Conservation (phyloP, 2,113 vertebrate species). For the Rhabdornis inornatus region DNA sequence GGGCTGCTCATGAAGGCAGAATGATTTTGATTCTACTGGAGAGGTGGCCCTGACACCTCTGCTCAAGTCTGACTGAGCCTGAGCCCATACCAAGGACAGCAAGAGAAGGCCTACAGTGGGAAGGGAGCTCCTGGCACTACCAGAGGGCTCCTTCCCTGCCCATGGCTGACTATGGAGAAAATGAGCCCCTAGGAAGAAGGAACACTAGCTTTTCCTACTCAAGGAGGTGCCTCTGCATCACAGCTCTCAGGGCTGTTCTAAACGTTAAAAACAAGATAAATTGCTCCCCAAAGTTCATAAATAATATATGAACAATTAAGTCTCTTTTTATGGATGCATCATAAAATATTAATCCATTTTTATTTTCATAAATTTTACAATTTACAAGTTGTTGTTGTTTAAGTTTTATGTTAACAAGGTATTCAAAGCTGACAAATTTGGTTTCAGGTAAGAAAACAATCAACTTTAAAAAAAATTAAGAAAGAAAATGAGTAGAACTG, state of each 20-base stretch:
- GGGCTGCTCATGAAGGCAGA: not conserved
- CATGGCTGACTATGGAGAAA: fast-evolving
- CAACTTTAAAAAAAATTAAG: not conserved
- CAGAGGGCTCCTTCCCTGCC: not conserved
- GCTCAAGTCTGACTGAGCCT: not conserved
- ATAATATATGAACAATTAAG: constrained; percentile 62
- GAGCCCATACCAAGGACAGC: not conserved
- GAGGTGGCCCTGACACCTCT: fast-evolving
- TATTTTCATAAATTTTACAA: constrained; percentile 75
- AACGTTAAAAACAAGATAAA: constrained; percentile 44
- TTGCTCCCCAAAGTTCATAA: constrained; percentile 36
- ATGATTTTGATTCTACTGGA: fast-evolving
- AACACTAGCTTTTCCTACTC: fast-evolving
- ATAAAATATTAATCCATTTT: constrained; percentile 67
- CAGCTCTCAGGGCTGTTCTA: not conserved
- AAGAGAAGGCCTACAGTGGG: not conserved
- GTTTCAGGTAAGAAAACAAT: not conserved
- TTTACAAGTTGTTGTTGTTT: constrained; percentile 66
- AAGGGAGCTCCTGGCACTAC: not conserved
- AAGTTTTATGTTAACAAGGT: constrained; percentile 61
- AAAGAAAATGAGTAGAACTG: not conserved
- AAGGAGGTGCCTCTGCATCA: not conserved
- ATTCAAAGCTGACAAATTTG: not conserved
- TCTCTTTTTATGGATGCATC: constrained; percentile 45
- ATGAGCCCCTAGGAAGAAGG: not conserved